Conservation (phyloP, 2,888 invertebrate genomes). For the Drosophila affinis region DNA sequence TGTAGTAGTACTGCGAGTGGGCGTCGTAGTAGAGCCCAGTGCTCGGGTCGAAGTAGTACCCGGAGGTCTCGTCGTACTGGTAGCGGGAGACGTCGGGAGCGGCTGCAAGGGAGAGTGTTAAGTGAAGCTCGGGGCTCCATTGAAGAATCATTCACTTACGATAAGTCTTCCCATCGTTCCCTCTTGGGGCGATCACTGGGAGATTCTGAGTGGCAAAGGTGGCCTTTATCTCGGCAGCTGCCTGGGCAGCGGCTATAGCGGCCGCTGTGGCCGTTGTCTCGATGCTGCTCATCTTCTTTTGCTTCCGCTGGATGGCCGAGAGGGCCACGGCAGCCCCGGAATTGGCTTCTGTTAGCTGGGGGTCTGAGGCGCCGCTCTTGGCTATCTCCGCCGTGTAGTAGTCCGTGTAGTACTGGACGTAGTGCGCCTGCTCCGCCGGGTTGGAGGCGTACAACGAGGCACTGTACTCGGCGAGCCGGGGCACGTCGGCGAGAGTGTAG, state of each 20-base stretch:
- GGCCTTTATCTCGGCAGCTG: constrained; percentile 82
- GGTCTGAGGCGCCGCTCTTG: constrained; percentile 71
- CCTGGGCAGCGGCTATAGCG: constrained; percentile 79
- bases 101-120: constrained; percentile 73
- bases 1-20: constrained; percentile 97
- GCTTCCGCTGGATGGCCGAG: constrained; percentile 88
- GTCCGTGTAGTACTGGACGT: constrained; percentile 89
- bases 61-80: constrained; percentile 96
- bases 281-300: constrained; percentile 81
- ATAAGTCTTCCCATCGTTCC: constrained; percentile 82
- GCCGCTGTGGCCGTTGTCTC: constrained; percentile 82
- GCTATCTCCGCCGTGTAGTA: constrained; percentile 86
- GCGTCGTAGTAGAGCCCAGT: constrained; percentile 98
- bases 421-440: constrained; percentile 88
- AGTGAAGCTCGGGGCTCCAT: background rate
- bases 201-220: constrained; percentile 69
- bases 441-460: constrained; percentile 90
- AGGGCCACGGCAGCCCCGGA: constrained; percentile 95
- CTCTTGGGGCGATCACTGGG: constrained; percentile 79
- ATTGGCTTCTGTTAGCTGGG: constrained; percentile 86
- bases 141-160: constrained; percentile 75
- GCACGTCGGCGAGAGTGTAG: constrained; percentile 87
- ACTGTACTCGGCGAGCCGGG: constrained; percentile 90
- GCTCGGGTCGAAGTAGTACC: constrained; percentile 96
- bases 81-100: constrained; percentile 96